These are phyloP conservation scores for Aproaerema taeniolella DNA, from an alignment of 2,888 invertebrate genomes.

Conservation along the genomic window DNA sequence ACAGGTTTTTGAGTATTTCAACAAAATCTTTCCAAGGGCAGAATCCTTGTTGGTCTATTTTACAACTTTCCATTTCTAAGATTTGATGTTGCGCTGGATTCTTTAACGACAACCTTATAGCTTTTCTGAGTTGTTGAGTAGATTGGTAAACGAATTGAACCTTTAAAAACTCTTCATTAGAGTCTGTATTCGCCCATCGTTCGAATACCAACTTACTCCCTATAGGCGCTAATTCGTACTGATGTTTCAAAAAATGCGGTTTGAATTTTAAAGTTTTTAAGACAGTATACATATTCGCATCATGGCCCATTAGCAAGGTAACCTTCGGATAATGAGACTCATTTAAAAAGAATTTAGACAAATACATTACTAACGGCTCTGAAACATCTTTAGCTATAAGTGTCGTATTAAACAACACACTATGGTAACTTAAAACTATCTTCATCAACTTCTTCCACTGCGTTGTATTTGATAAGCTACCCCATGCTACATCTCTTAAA, in stretches of 20 bases:
- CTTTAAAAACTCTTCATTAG: constrained; percentile 37
- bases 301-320: constrained; percentile 56
- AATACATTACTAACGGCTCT: constrained; percentile 41
- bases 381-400: constrained; percentile 54
- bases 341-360: constrained; percentile 38
- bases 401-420: constrained; percentile 51
- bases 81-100: constrained; percentile 42
- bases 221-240: constrained; percentile 45
- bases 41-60: constrained; percentile 37
- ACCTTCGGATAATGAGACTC: constrained; percentile 32
- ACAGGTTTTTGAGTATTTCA: not conserved
- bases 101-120: constrained; percentile 31
- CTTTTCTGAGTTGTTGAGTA: constrained; percentile 45
- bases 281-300: constrained; percentile 56
- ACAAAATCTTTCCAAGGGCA: constrained; percentile 52
- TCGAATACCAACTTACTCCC: constrained; percentile 64
- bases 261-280: constrained; percentile 44
- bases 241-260: constrained; percentile 37
- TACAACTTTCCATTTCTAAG: constrained; percentile 45
- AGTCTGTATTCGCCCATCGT: constrained; percentile 42
- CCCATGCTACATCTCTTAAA: constrained; percentile 56
- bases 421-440: constrained; percentile 47
- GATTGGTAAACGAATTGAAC: constrained; percentile 55
- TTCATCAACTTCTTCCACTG: constrained; percentile 44
- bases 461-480: constrained; percentile 28